Evolutionary conservation across 2,113 vertebrate genomes (phyloP).

Genomic region (Caretta caretta): DNA sequence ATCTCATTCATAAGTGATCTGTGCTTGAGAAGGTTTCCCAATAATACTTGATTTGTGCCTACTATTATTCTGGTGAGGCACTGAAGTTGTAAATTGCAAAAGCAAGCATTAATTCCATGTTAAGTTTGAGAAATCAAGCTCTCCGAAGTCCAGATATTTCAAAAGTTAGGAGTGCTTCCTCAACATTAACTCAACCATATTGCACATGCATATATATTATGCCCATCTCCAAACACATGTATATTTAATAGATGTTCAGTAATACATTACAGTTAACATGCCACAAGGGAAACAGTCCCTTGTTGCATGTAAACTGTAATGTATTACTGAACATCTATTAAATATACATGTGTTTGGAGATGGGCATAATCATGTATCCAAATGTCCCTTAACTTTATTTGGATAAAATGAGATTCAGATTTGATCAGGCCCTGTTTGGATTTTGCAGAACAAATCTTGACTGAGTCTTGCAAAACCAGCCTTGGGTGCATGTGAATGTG

Average conservation of each 20-base stretch:
- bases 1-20: constrained; percentile 66
- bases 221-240: rapidly evolving
- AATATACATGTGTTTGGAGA: rapidly evolving
- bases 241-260: background rate
- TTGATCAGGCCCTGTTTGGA: background rate
- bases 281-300: too few species aligned
- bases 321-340: background rate
- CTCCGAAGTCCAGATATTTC: background rate
- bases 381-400: background rate
- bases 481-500: background rate
- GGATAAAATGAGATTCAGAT: background rate
- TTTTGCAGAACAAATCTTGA: background rate
- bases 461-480: background rate
- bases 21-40: constrained; percentile 6
- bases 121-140: background rate
- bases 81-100: rapidly evolving
- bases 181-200: background rate
- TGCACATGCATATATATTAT: background rate
- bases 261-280: too few species aligned
- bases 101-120: background rate
- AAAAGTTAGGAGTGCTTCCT: background rate
- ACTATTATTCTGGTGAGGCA: background rate
- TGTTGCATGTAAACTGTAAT: too few species aligned
- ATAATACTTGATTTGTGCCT: background rate
- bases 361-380: rapidly evolving